Evolutionary conservation across 2,113 vertebrate species (phyloP).

Genomic region (Lontra canadensis): DNA sequence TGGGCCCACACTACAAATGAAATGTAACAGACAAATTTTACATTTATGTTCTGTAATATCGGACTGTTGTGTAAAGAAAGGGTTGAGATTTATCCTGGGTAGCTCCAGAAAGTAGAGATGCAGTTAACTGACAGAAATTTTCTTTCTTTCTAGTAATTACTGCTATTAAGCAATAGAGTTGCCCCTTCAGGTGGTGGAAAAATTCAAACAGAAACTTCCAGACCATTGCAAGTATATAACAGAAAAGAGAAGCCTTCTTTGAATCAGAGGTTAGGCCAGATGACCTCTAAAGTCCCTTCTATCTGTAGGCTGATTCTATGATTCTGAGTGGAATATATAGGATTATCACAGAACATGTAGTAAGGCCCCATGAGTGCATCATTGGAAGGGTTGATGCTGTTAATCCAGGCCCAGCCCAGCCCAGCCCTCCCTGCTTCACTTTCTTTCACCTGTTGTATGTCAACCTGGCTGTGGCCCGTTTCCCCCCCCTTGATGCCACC

Average conservation of each 20-base stretch:
- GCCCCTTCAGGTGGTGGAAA: background rate
- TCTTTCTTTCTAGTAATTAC: background rate
- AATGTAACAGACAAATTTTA: slow-evolving; percentile 2
- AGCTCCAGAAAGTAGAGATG: background rate
- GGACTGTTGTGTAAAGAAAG: slow-evolving; percentile 36
- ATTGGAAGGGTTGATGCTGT: slow-evolving; percentile 35
- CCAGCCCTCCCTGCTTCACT: slow-evolving; percentile 31
- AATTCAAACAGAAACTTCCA: slow-evolving; percentile 35
- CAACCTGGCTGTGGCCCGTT: background rate
- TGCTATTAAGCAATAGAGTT: background rate
- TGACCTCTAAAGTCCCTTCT: slow-evolving; percentile 52
- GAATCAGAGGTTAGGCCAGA: background rate
- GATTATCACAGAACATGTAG: slow-evolving; percentile 57
- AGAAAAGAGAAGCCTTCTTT: slow-evolving; percentile 42
- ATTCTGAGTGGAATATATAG: slow-evolving; percentile 50
- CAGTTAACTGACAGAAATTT: slow-evolving; percentile 14
- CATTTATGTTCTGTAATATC: slow-evolving; percentile 33
- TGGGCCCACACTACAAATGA: background rate
- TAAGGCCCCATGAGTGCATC: slow-evolving; percentile 55
- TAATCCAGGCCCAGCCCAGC: slow-evolving; percentile 32
- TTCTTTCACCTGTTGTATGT: slow-evolving; percentile 53
- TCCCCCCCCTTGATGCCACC: background rate
- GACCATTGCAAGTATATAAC: background rate
- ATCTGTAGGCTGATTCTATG: slow-evolving; percentile 46
- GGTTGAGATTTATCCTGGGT: slow-evolving; percentile 18